Evolutionary conservation across 1,140 invertebrate genomes (phyloP), one percentile per base, ranked within the genome.

Genomic region (Drosophila equinoxialis): DNA sequence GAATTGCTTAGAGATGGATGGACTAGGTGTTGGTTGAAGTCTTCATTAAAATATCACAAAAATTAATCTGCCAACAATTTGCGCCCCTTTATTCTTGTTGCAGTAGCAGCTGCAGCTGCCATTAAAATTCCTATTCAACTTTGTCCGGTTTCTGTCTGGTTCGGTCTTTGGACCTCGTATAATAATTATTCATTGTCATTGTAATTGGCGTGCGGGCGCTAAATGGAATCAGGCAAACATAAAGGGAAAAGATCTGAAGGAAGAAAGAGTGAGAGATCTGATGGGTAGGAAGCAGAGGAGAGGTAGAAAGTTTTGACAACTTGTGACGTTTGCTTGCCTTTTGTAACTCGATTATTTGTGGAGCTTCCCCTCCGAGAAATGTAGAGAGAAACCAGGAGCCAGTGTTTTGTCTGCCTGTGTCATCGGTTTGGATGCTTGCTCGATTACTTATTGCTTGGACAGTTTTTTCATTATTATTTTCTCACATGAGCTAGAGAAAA

Each of bases 161-260:
- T 73, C 68, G 68, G 68, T 81, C 73, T 89, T 71, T 87, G 84
- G 73, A 37, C 74, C 71, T 68, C 67, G 17, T 23, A 51, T 79
- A 89, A 90, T 89, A 90, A 89, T 89, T 89, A 89, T 87, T 89
- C 84, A 89, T 89, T 89, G 84, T 89, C 84, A 90, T 89, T 89
- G 78, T 89, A 89, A 89, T 89, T 89, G 82, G 74, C 80, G 84
- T 80, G 80, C 83, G 70, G 84, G 84, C 83, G 83, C 74, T 87
- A 89, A 87, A 89, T 83, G 82, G 77, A 81, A 81, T 75, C 74
- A 68, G 57, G 82, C 69, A 79, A 78, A 70, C 68, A 70, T 64
- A 77, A 37, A 41, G 7, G 39, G 6, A 6, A 51, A 45, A 45
- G 17, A 14, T n/a, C n/a, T 33, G 35, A 20, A 17, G 17, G 2